Evolutionary conservation across 2,113 vertebrate species (phyloP), one percentile per base, ranked within the genome.

Genomic region (Setophaga kirtlandii): DNA sequence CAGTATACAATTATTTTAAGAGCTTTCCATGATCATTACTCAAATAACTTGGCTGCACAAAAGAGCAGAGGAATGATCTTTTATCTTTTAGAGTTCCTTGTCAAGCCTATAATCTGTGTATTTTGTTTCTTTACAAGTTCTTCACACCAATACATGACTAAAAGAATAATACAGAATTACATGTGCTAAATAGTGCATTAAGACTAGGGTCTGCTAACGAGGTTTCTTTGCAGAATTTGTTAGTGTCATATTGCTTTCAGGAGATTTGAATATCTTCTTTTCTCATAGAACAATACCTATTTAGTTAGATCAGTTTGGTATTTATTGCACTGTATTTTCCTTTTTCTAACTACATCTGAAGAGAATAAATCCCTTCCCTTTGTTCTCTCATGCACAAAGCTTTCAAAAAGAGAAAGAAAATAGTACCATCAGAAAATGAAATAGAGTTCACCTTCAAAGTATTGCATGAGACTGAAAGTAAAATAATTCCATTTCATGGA

Each of bases 401-500:
- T 96, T 96, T 95, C 78, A 89, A 71, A 96, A 94, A 88, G 52
- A 88, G 82, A 75, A 79, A 82, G 67, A 64, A 83, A 82, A 78
- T 33, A 65, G n/a, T 88, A 75, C 60, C 19, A 93, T 86, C 74
- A 90, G 67, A 94, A 97, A 95, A 92, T 96, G 79, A 97, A 97
- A 95, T 97, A 96, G 94, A 62, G 24, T 96, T 96, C 97, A 91
- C 92, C 88, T 97, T 97, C 87, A 90, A 97, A 95, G 74, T 90
- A 92, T 74, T 70, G 75, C 77, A 94, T 90, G 42, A 92, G 63
- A 68, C 92, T 97, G 79, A 79, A 97, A 97, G 97, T 89, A 94
- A 95, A 97, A 94, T 97, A 96, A 97, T 97, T 97, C 75, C 42
- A 84, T 93, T 97, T 97, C 71, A 95, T 68, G 63, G 73, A 96